Percentiles rank a stretch among this genome's conserved stretches.
phyloP scores from a whole-genome alignment of 2,888 invertebrate species.

The Sarcophaga rosellei region DNA sequence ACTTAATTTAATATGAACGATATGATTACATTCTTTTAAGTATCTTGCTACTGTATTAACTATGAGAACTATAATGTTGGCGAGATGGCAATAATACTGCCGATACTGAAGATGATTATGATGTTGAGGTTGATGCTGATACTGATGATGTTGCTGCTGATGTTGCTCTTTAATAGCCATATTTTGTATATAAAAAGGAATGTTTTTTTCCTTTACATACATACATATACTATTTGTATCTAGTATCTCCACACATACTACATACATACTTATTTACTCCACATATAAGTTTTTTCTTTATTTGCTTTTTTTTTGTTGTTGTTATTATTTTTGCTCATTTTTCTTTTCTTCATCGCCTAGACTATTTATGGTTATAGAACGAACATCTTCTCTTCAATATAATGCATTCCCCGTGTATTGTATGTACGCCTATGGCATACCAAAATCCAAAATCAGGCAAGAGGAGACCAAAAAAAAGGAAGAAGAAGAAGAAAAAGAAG shows the following conservation, averaged over 20 bases:
- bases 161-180: slow-evolving; percentile 34
- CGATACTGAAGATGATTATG: slow-evolving; percentile 67
- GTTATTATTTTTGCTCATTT: too few relatives aligned
- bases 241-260: background rate
- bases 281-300: slow-evolving; percentile 23
- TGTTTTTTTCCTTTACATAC: background rate
- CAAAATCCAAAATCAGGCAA: slow-evolving; percentile 5
- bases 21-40: slow-evolving; percentile 16
- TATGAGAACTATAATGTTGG: too few relatives aligned
- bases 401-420: background rate
- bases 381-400: too few relatives aligned
- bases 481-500: background rate
- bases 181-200: background rate
- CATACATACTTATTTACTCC: background rate
- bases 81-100: slow-evolving; percentile 2
- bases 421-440: slow-evolving; percentile 20
- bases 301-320: background rate
- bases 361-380: slow-evolving; percentile 51
- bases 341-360: slow-evolving; percentile 7
- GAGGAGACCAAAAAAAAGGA: slow-evolving; percentile 32
- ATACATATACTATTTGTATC: background rate
- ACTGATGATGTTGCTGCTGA: slow-evolving; percentile 52
- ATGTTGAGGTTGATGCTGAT: slow-evolving; percentile 66
- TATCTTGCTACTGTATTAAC: background rate
- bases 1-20: too few relatives aligned